Evolutionary conservation across 2,113 vertebrate genomes (phyloP).

Genomic region (Perca flavescens): DNA sequence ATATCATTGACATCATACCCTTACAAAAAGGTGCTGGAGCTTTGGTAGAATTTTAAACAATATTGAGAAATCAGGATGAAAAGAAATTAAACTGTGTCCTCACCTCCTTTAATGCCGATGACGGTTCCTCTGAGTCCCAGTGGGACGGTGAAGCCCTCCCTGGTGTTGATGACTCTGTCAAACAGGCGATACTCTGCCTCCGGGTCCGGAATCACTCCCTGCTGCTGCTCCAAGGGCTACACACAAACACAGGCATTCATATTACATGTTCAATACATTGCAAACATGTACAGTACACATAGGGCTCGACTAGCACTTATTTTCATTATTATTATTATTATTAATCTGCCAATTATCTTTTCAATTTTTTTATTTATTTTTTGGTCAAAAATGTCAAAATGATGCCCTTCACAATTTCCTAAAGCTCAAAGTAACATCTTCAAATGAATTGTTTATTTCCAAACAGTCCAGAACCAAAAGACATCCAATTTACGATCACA

Average conservation of each 20-base stretch:
- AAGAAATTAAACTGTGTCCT: constrained; percentile 21
- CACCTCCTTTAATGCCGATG: constrained; percentile 97
- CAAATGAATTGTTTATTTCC: neutral
- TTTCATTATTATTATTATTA: neutral
- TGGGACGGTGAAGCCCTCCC: constrained; percentile 95
- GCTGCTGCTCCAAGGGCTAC: constrained; percentile 95
- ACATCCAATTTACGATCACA: neutral
- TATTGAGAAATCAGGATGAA: neutral
- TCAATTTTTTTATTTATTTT: neutral
- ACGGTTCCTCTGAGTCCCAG: constrained; percentile 95
- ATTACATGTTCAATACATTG: neutral
- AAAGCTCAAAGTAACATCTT: neutral
- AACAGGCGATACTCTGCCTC: constrained; percentile 94
- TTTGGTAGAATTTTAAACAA: neutral
- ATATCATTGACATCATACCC: neutral
- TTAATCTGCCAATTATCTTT: neutral
- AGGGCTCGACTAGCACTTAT: neutral
- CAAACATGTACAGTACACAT: neutral
- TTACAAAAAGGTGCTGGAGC: neutral
- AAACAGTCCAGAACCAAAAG: neutral
- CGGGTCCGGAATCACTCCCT: constrained; percentile 92
- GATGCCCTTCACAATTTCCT: too few species aligned
- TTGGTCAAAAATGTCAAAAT: neutral
- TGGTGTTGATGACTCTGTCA: constrained; percentile 95
- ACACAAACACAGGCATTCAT: constrained; percentile 30